Percentiles rank a stretch among this genome's conserved stretches.
Evolutionary conservation across 2,113 vertebrate species (phyloP).

Genomic region (Ochotona princeps): DNA sequence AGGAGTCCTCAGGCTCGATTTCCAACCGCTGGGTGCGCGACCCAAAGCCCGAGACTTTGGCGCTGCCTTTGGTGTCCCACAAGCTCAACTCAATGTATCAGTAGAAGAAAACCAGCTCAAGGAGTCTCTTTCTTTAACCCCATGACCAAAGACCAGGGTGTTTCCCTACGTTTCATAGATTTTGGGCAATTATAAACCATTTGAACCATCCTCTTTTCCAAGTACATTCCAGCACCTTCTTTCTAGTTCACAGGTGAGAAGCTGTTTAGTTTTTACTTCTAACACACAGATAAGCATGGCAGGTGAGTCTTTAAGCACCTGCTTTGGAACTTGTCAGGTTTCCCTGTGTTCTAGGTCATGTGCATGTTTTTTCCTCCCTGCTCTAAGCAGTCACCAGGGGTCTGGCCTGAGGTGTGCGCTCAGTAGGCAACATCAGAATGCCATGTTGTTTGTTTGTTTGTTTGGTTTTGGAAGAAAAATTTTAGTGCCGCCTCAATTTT

Average conservation of each 20-base stretch:
- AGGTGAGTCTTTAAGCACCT: neutral
- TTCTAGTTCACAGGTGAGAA: neutral
- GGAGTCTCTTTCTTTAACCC: neutral
- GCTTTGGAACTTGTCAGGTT: too few relatives aligned
- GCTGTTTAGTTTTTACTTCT: neutral
- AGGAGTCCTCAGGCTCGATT: neutral
- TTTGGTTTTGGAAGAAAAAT: neutral
- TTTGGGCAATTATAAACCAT: neutral
- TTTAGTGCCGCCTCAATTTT: neutral
- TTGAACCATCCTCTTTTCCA: neutral
- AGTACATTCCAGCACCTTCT: neutral
- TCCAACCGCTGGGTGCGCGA: rapidly evolving
- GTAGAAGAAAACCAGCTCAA: neutral
- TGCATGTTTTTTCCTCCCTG: neutral
- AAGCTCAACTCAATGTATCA: neutral
- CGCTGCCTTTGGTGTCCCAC: neutral
- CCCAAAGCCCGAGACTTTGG: neutral
- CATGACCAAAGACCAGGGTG: neutral
- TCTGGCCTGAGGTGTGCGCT: neutral
- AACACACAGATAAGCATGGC: neutral
- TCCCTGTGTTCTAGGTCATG: neutral
- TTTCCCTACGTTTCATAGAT: neutral
- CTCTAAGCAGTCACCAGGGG: too few relatives aligned
- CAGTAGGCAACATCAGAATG: neutral
- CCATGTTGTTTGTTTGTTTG: neutral